These are phyloP conservation scores for Catharus minimus DNA, from an alignment of 2,113 vertebrate genomes.

Conservation along the genomic window DNA sequence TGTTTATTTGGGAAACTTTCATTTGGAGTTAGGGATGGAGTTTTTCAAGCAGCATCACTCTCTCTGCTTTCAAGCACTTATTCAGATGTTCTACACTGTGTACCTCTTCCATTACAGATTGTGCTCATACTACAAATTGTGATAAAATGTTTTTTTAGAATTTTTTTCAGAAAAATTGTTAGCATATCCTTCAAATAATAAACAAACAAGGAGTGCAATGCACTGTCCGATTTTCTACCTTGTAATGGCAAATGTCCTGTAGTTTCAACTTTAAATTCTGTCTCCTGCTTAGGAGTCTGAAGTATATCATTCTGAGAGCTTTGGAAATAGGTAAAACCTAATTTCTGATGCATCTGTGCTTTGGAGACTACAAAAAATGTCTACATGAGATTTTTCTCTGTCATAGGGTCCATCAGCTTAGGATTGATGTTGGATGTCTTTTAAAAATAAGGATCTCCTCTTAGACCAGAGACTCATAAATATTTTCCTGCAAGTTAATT, in stretches of 20 bases:
- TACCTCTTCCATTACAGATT: neutral
- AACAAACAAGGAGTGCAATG: neutral
- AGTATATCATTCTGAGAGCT: neutral
- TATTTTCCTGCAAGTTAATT: neutral
- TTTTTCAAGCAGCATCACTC: neutral
- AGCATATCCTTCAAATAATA: neutral
- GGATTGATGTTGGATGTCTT: neutral
- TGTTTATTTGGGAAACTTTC: neutral
- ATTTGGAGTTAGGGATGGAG: neutral
- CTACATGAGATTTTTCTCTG: neutral
- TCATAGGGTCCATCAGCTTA: neutral
- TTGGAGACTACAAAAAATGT: neutral
- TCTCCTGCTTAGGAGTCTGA: neutral
- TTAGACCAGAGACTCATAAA: neutral
- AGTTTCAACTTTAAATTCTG: neutral
- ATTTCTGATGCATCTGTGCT: neutral
- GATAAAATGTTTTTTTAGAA: neutral
- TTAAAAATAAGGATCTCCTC: neutral
- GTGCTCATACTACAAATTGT: neutral
- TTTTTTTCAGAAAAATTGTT: neutral
- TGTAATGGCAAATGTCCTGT: neutral
- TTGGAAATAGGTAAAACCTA: neutral
- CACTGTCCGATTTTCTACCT: neutral
- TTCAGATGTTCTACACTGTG: neutral
- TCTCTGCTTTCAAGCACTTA: neutral